Conservation (phyloP, 2,113 vertebrate genomes). For the Nothocercus julius region DNA sequence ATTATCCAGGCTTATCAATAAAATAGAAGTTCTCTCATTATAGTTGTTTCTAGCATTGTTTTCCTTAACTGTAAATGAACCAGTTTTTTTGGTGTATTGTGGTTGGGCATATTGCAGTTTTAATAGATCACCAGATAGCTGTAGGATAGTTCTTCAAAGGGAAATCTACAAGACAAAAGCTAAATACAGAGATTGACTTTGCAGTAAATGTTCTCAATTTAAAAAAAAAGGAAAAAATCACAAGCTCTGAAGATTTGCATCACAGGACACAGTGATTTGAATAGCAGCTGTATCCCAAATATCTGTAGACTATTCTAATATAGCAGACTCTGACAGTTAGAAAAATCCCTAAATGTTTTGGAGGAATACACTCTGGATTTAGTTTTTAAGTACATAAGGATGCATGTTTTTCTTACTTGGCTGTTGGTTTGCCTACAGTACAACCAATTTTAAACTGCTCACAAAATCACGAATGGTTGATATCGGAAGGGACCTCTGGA, state of each 20-base stretch:
- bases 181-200: background rate
- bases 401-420: background rate
- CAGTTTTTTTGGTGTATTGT: fast-evolving
- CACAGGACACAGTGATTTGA: background rate
- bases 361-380: background rate
- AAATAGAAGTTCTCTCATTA: background rate
- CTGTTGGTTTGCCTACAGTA: background rate
- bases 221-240: background rate
- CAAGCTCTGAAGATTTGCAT: background rate
- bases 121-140: background rate
- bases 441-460: background rate
- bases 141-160: background rate
- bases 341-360: background rate
- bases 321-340: background rate
- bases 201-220: background rate
- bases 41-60: background rate
- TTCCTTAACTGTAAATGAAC: background rate
- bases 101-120: background rate
- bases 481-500: no score
- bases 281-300: background rate
- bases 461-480: no score
- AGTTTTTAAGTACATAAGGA: background rate
- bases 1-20: background rate
- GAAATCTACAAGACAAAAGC: background rate
- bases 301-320: background rate